These are phyloP conservation scores for Vulpes ferrilata DNA, from an alignment of 2,113 vertebrate species.

Conservation along the genomic window DNA sequence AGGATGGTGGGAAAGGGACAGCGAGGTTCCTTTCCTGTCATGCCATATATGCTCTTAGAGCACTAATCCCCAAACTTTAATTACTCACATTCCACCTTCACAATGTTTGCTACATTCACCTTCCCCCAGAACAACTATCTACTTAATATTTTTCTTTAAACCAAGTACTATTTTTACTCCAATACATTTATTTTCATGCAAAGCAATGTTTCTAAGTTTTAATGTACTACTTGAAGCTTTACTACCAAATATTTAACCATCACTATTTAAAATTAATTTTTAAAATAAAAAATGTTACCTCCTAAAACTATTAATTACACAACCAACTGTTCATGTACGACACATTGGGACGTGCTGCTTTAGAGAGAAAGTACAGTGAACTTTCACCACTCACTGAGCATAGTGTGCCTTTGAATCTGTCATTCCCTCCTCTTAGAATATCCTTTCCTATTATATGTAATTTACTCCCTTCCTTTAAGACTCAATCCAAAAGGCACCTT, in stretches of 20 bases:
- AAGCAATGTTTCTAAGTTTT: constrained; percentile 11
- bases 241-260: constrained; percentile 24
- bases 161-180: not conserved
- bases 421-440: not conserved
- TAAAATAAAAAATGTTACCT: not conserved
- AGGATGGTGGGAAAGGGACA: too few species aligned
- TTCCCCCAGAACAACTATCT: not conserved
- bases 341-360: not conserved
- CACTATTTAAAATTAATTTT: constrained; percentile 27
- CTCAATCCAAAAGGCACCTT: not conserved
- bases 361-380: not conserved
- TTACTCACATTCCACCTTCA: not conserved
- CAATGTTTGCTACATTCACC: not conserved
- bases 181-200: constrained; percentile 2
- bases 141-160: not conserved
- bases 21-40: not conserved
- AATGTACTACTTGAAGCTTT: not conserved
- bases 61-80: not conserved
- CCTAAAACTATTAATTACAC: not conserved
- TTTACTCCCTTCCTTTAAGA: not conserved
- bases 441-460: not conserved
- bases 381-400: not conserved
- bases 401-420: not conserved
- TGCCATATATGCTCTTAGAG: not conserved
- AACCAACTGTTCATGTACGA: not conserved